Evolutionary conservation across 2,113 vertebrate species (phyloP).

Genomic region (Leptosomus discolor): DNA sequence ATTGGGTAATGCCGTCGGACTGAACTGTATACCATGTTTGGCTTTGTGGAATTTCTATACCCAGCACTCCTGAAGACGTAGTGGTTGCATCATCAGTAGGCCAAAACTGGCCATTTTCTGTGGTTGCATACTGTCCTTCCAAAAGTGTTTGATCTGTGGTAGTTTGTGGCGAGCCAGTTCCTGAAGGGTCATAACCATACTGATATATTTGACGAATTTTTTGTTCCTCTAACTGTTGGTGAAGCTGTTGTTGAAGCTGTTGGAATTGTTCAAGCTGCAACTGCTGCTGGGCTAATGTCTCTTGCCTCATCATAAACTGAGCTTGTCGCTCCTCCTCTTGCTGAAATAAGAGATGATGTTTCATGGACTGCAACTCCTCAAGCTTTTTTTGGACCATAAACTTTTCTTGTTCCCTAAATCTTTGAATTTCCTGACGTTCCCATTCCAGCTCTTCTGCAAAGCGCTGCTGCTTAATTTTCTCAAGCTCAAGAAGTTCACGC

Average conservation of each 20-base stretch:
- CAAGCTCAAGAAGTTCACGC: slow-evolving; percentile 92
- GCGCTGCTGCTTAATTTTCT: slow-evolving; percentile 95
- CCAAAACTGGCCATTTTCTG: slow-evolving; percentile 90
- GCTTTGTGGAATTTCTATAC: slow-evolving; percentile 76
- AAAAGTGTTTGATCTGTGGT: slow-evolving; percentile 82
- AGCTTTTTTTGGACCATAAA: slow-evolving; percentile 96
- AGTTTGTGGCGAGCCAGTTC: slow-evolving; percentile 73
- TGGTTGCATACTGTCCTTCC: slow-evolving; percentile 85
- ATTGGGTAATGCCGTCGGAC: slow-evolving; percentile 79
- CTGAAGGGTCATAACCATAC: slow-evolving; percentile 80
- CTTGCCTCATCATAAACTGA: slow-evolving; percentile 94
- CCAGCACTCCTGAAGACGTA: slow-evolving; percentile 73
- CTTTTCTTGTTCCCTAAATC: slow-evolving; percentile 95
- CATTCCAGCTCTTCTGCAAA: slow-evolving; percentile 96
- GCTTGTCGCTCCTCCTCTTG: slow-evolving; percentile 96
- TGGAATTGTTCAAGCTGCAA: slow-evolving; percentile 95
- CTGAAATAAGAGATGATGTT: slow-evolving; percentile 93
- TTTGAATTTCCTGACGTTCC: slow-evolving; percentile 97
- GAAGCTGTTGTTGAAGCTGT: slow-evolving; percentile 93
- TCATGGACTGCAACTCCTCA: slow-evolving; percentile 93
- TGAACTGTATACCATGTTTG: slow-evolving; percentile 81
- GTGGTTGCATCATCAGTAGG: slow-evolving; percentile 83
- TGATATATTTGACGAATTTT: slow-evolving; percentile 88
- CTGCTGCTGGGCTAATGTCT: slow-evolving; percentile 92
- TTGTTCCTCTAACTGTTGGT: slow-evolving; percentile 93